A percentile compares a stretch with the other conserved stretches of the same genome.
These are phyloP conservation scores for Paracyclopina nana DNA, from an alignment of 1,140 invertebrate species.

Conservation along the genomic window DNA sequence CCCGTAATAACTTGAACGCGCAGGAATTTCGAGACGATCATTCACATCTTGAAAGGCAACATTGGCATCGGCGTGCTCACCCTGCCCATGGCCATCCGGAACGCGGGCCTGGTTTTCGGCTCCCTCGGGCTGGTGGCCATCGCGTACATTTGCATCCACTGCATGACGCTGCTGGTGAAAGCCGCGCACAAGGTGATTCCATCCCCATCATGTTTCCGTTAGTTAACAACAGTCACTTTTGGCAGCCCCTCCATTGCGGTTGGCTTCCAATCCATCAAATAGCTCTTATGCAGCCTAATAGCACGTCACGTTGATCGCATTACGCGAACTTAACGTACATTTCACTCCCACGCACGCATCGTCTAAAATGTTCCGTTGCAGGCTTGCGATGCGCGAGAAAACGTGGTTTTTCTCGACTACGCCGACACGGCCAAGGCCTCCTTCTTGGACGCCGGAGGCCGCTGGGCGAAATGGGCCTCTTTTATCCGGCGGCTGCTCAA, in stretches of 20 bases:
- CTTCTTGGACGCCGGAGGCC: conserved; percentile 34
- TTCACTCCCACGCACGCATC: too few species aligned
- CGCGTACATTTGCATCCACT: conserved; percentile 58
- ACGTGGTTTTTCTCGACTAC: conserved; percentile 36
- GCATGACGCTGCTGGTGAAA: conserved; percentile 62
- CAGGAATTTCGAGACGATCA: conserved; percentile 50
- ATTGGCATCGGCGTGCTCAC: conserved; percentile 62
- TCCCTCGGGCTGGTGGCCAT: conserved; percentile 45
- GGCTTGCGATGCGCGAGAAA: conserved; percentile 25
- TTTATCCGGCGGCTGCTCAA: conserved; percentile 48
- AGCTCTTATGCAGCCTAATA: too few species aligned
- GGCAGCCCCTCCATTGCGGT: too few species aligned
- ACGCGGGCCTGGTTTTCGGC: conserved; percentile 52
- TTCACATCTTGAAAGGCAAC: conserved; percentile 58
- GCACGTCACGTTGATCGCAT: too few species aligned
- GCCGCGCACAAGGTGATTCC: background rate
- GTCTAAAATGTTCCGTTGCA: too few species aligned
- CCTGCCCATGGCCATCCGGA: conserved; percentile 61
- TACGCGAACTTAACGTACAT: too few species aligned
- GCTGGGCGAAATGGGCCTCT: conserved; percentile 18
- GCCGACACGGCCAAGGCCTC: conserved; percentile 47
- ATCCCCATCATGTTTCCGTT: background rate
- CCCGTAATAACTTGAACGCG: background rate
- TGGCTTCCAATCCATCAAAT: too few species aligned
- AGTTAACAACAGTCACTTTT: too few species aligned